phyloP scores from a whole-genome alignment of 2,113 vertebrate species.

The Pycnonotus jocosus region DNA sequence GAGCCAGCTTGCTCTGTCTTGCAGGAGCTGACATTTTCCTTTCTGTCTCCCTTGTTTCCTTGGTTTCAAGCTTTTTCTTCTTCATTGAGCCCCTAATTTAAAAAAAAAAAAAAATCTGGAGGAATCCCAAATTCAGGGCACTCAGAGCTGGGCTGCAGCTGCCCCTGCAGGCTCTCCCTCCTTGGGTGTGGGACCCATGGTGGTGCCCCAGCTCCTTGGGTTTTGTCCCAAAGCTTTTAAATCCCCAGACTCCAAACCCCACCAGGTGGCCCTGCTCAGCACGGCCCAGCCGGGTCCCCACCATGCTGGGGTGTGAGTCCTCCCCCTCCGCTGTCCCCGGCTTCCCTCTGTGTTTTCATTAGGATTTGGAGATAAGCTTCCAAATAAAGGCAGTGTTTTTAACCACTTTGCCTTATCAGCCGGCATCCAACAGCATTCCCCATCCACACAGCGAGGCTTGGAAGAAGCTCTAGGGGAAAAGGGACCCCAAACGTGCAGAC shows the following conservation, averaged over 20 bases:
- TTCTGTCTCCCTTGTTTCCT: slow-evolving; percentile 3
- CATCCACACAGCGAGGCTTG: not conserved
- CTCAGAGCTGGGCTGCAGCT: not conserved
- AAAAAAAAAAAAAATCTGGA: not conserved
- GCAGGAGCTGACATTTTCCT: not conserved
- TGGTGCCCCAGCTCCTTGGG: not conserved
- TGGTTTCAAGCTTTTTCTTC: slow-evolving; percentile 32
- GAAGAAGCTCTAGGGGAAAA: not conserved
- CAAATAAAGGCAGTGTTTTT: slow-evolving; percentile 14
- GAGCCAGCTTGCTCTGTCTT: not conserved
- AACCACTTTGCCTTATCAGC: slow-evolving; percentile 34
- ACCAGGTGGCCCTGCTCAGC: not conserved
- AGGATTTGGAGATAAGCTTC: slow-evolving; percentile 52
- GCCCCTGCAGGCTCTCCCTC: not conserved
- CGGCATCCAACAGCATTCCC: not conserved
- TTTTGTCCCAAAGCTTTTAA: not conserved
- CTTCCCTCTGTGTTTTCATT: slow-evolving; percentile 22
- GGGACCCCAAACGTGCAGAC: not conserved
- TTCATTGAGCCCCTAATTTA: not conserved
- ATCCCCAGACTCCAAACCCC: not conserved
- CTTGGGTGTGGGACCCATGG: accelerated
- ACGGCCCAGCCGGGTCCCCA: not conserved
- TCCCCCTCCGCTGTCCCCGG: not conserved
- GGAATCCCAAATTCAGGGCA: not conserved
- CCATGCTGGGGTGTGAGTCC: not conserved